A percentile compares a stretch with the other conserved stretches of the same genome.
Conservation (phyloP, 2,113 vertebrate genomes). For the Muntiacus muntjak region DNA sequence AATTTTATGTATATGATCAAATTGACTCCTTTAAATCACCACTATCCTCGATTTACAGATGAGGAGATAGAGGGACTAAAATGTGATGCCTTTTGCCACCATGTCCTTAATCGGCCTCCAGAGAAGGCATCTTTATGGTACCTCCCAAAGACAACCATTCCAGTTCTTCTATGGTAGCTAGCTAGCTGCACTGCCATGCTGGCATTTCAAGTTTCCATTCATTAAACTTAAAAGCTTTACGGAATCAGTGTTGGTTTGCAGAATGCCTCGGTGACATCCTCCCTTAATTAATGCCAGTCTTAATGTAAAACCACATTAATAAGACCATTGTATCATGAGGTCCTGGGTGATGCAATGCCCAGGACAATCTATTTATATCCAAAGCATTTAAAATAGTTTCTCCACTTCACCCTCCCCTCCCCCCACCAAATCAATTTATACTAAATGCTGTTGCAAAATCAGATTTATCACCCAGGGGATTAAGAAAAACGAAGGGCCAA, state of each 20-base stretch:
- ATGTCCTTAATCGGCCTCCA: neutral
- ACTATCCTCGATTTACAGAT: neutral
- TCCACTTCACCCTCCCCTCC: neutral
- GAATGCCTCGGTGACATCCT: constrained; percentile 73
- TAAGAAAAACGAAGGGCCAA: constrained; percentile 83
- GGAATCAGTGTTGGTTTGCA: constrained; percentile 59
- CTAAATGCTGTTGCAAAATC: constrained; percentile 81
- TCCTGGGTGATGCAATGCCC: constrained; percentile 69
- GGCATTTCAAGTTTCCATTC: neutral
- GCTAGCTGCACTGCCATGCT: neutral
- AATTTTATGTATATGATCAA: neutral
- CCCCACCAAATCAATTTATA: constrained; percentile 74
- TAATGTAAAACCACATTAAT: constrained; percentile 76
- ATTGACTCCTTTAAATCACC: neutral
- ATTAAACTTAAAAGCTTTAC: neutral
- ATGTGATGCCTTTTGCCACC: neutral
- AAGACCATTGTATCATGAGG: constrained; percentile 72
- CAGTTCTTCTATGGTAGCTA: neutral
- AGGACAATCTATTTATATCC: constrained; percentile 78
- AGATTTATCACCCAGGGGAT: constrained; percentile 82
- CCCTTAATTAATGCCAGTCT: constrained; percentile 80
- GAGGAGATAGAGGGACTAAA: neutral
- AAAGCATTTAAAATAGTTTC: constrained; percentile 77
- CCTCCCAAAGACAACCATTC: neutral
- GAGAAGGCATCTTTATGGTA: neutral